These are phyloP conservation scores for Eidolon helvum DNA, from an alignment of 2,113 vertebrate genomes.

Conservation along the genomic window DNA sequence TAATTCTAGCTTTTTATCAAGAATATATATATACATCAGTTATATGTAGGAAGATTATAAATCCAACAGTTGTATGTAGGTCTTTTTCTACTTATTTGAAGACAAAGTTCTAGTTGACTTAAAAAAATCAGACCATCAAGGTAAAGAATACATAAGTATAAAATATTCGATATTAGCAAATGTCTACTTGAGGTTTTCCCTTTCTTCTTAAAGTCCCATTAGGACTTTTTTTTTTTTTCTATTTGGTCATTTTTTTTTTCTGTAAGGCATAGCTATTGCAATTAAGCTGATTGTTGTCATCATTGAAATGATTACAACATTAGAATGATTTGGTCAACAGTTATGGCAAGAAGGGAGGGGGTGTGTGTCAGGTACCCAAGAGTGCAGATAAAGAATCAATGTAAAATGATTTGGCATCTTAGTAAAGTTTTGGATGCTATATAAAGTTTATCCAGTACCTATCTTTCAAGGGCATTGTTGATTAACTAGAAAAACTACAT, in stretches of 20 bases:
- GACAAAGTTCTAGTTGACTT: not conserved
- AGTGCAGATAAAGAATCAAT: not conserved
- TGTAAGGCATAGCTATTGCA: not conserved
- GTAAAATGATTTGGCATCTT: not conserved
- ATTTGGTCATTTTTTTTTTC: not conserved
- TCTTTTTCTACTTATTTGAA: not conserved
- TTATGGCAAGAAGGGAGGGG: fast-evolving
- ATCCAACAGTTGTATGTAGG: not conserved
- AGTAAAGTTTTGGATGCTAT: not conserved
- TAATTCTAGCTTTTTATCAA: conserved; percentile 4
- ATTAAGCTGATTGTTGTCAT: not conserved
- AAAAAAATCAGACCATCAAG: not conserved
- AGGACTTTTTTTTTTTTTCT: not conserved
- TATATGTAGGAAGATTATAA: not conserved
- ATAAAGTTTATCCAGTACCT: not conserved
- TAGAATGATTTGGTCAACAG: not conserved
- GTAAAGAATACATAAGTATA: not conserved
- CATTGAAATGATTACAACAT: not conserved
- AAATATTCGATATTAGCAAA: not conserved
- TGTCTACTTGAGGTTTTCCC: not conserved
- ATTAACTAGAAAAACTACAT: not conserved
- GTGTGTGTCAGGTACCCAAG: not conserved
- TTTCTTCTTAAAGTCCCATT: not conserved
- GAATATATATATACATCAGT: not conserved
- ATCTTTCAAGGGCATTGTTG: not conserved